phyloP scores from a whole-genome alignment of 2,888 invertebrate genomes.

The Argynnis bischoffii region DNA sequence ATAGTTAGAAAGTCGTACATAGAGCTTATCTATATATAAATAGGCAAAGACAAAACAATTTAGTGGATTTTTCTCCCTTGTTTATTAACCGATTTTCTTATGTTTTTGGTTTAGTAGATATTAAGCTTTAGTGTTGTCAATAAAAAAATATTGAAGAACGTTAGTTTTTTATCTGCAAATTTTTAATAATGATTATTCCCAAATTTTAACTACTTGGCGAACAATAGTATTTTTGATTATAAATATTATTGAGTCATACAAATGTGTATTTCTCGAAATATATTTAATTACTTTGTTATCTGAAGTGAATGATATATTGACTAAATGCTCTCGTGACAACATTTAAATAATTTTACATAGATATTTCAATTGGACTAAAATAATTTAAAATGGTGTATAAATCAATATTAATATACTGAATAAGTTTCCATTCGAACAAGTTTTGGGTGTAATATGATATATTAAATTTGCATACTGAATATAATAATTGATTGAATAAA shows the following conservation, averaged over 20 bases:
- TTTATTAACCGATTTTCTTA: no score
- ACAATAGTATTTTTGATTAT: not conserved
- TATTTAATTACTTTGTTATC: constrained; percentile 16
- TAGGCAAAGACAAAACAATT: no score
- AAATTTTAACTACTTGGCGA: not conserved
- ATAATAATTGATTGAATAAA: not conserved
- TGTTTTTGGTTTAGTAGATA: no score
- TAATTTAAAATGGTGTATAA: constrained; percentile 6
- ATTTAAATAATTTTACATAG: constrained; percentile 26
- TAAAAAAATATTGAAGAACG: no score
- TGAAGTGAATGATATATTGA: constrained; percentile 20
- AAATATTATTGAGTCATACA: constrained; percentile 1
- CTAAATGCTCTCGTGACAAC: constrained; percentile 11
- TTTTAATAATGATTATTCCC: no score
- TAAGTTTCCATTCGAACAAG: not conserved
- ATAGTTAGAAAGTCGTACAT: no score
- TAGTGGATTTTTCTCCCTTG: no score
- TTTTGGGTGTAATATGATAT: not conserved
- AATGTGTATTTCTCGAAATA: constrained; percentile 14
- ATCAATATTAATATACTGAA: constrained; percentile 4
- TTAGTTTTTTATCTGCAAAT: no score
- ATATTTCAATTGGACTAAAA: constrained; percentile 12
- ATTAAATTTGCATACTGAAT: not conserved
- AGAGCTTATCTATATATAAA: no score
- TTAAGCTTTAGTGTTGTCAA: no score